Conservation (phyloP, 2,113 vertebrate genomes). For the Ammodramus savannarum region DNA sequence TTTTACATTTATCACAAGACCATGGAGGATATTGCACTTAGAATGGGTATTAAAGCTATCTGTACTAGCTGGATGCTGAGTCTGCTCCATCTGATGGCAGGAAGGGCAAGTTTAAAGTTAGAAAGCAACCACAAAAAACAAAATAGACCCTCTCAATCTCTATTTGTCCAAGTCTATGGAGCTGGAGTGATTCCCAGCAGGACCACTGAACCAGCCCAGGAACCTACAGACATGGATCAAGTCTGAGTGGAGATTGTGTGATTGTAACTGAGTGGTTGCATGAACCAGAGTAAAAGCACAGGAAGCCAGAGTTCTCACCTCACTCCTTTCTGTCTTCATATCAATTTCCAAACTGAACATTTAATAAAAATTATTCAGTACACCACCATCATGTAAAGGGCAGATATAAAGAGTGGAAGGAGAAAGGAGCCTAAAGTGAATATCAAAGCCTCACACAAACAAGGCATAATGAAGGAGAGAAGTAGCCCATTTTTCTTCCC, state of each 20-base stretch:
- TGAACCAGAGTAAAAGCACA: background rate
- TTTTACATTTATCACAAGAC: background rate
- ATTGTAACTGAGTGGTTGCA: background rate
- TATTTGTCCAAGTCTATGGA: background rate
- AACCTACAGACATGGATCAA: background rate
- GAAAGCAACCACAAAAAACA: background rate
- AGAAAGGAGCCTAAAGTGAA: background rate
- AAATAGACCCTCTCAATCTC: background rate
- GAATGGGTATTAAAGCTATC: background rate
- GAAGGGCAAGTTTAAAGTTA: background rate
- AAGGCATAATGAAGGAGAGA: slow-evolving; percentile 27
- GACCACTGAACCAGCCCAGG: background rate
- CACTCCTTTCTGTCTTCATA: background rate
- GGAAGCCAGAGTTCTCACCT: background rate
- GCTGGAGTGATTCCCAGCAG: background rate
- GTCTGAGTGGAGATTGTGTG: background rate
- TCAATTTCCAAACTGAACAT: background rate
- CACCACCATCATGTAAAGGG: background rate
- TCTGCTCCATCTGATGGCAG: background rate
- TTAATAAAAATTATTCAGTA: background rate
- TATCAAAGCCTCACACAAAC: background rate
- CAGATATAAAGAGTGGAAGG: background rate
- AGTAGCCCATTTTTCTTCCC: slow-evolving; percentile 47
- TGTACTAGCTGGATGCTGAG: background rate
- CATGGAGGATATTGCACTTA: background rate